phyloP scores from a whole-genome alignment of 2,113 vertebrate genomes.

The Anarrhichthys ocellatus region DNA sequence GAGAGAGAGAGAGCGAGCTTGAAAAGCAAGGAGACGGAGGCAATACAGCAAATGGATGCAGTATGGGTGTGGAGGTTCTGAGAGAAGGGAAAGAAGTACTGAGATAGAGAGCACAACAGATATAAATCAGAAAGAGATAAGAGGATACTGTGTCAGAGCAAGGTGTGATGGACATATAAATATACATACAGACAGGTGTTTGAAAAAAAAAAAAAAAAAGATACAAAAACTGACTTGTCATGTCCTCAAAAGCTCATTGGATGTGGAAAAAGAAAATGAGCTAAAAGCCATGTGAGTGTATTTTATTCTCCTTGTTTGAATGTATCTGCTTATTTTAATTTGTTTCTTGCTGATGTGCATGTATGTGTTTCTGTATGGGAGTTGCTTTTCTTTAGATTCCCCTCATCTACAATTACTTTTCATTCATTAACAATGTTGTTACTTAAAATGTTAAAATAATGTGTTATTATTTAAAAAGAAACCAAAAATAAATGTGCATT shows the following conservation, averaged over 20 bases:
- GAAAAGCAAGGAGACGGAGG: conserved; percentile 41
- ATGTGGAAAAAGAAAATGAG: background rate
- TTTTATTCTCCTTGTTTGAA: background rate
- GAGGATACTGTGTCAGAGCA: conserved; percentile 2
- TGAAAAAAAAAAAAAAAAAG: background rate
- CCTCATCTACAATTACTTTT: background rate
- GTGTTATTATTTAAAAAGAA: background rate
- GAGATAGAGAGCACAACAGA: conserved; percentile 23
- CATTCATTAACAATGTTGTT: background rate
- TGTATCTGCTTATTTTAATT: background rate
- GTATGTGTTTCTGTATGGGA: background rate
- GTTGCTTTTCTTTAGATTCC: background rate
- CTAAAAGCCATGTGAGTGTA: background rate
- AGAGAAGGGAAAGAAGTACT: conserved; percentile 10
- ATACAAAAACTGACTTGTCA: background rate
- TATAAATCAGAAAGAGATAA: conserved; percentile 3
- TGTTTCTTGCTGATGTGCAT: background rate
- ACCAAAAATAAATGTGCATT: background rate
- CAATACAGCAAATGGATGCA: conserved; percentile 69
- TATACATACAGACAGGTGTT: background rate
- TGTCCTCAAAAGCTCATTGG: background rate
- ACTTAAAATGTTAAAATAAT: background rate
- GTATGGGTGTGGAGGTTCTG: conserved; percentile 46
- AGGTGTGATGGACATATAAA: background rate
- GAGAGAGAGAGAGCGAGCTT: conserved; percentile 66